These are phyloP conservation scores for Xanthorhoe spadicearia DNA, from an alignment of 2,888 invertebrate genomes.

Conservation along the genomic window DNA sequence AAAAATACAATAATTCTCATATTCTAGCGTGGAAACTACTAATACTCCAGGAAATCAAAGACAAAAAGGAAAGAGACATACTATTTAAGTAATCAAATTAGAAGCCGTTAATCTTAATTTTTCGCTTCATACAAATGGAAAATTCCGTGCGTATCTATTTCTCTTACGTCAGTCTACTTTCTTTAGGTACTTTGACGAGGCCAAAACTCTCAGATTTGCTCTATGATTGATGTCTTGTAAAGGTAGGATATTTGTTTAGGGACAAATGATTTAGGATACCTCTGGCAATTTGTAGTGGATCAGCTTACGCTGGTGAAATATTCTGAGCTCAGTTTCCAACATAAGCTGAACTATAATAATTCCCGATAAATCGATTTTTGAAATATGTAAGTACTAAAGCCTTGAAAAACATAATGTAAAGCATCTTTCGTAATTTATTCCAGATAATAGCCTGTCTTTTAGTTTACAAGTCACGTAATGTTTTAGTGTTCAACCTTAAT, in stretches of 20 bases:
- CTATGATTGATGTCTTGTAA: conserved; percentile 8
- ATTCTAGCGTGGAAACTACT: no score
- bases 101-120: neutral
- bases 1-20: no score
- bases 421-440: neutral
- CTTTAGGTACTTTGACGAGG: neutral
- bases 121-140: neutral
- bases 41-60: neutral
- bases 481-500: conserved; percentile 16
- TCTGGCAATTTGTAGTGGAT: no score
- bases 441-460: conserved; percentile 6
- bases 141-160: conserved; percentile 1
- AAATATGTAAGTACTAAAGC: neutral
- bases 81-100: neutral
- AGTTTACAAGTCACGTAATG: conserved; percentile 3
- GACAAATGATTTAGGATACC: neutral
- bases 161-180: neutral
- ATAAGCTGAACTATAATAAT: neutral
- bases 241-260: neutral
- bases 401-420: neutral
- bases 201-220: neutral
- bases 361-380: neutral
- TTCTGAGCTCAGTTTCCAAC: neutral
- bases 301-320: neutral
- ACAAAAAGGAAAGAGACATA: neutral